These are phyloP conservation scores for Myotis lucifugus DNA, from an alignment of 2,113 vertebrate species.

Conservation along the genomic window DNA sequence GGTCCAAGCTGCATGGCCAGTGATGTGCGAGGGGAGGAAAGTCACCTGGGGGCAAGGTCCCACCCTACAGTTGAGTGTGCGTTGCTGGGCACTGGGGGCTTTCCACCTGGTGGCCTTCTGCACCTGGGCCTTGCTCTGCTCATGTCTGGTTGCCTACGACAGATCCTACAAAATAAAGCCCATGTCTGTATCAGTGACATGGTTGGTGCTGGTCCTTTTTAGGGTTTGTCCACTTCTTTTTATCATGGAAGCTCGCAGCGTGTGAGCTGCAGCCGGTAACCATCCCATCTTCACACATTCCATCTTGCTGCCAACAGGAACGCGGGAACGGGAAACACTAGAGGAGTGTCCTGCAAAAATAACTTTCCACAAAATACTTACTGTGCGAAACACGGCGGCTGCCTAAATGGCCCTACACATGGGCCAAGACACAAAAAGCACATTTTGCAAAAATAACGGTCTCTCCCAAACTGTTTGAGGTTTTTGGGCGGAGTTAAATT, in stretches of 20 bases:
- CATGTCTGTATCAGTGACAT: not conserved
- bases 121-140: too few relatives aligned
- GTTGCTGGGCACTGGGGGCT: too few relatives aligned
- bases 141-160: too few relatives aligned
- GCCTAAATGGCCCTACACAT: constrained; percentile 59
- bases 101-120: too few relatives aligned
- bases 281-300: not conserved
- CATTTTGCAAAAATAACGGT: constrained; percentile 61
- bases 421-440: constrained; percentile 48
- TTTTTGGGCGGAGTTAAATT: not conserved
- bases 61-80: too few relatives aligned
- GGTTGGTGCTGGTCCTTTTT: not conserved
- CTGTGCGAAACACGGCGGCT: constrained; percentile 37
- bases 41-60: too few relatives aligned
- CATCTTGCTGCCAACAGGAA: not conserved
- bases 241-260: not conserved
- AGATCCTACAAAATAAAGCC: not conserved
- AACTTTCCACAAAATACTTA: constrained; percentile 44
- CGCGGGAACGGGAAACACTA: not conserved
- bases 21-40: too few relatives aligned
- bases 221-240: not conserved
- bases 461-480: constrained; percentile 25
- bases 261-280: not conserved
- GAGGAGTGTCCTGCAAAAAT: constrained; percentile 53
- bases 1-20: too few relatives aligned